phyloP scores from a whole-genome alignment of 1,140 invertebrate species.

The Drosophila carrolli region DNA sequence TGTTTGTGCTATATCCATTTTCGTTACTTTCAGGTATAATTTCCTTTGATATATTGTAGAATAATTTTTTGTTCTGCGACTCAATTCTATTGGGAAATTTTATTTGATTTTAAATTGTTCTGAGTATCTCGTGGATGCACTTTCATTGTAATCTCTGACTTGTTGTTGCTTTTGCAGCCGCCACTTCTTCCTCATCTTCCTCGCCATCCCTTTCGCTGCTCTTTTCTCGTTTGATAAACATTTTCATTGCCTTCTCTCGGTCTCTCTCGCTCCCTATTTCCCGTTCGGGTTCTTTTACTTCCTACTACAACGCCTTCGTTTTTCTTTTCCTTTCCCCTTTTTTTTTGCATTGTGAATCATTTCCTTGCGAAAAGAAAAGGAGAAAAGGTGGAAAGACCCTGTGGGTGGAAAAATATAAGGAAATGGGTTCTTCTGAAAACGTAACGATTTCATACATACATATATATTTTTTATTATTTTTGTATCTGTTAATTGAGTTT shows the following conservation, averaged over 20 bases:
- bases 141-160: constrained; percentile 43
- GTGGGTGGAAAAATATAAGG: background rate
- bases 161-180: constrained; percentile 29
- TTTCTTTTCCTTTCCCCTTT: constrained; percentile 31
- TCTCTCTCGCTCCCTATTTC: constrained; percentile 22
- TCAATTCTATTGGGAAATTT: constrained; percentile 36
- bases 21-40: background rate
- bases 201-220: constrained; percentile 17
- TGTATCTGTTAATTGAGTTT: background rate
- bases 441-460: background rate
- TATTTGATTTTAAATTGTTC: constrained; percentile 43
- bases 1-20: background rate
- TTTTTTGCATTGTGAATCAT: constrained; percentile 44
- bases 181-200: constrained; percentile 13
- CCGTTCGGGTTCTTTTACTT: constrained; percentile 40
- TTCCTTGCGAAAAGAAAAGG: constrained; percentile 15
- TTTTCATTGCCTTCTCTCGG: constrained; percentile 40
- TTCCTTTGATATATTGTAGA: background rate
- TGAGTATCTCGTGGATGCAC: constrained; percentile 42
- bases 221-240: constrained; percentile 46
- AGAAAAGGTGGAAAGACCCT: constrained; percentile 2
- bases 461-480: background rate
- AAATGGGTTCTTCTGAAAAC: background rate
- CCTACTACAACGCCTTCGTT: constrained; percentile 46
- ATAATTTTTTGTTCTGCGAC: background rate